phyloP scores from a whole-genome alignment of 2,797 vertebrate genomes.

The Pseudocheirus occidentalis region DNA sequence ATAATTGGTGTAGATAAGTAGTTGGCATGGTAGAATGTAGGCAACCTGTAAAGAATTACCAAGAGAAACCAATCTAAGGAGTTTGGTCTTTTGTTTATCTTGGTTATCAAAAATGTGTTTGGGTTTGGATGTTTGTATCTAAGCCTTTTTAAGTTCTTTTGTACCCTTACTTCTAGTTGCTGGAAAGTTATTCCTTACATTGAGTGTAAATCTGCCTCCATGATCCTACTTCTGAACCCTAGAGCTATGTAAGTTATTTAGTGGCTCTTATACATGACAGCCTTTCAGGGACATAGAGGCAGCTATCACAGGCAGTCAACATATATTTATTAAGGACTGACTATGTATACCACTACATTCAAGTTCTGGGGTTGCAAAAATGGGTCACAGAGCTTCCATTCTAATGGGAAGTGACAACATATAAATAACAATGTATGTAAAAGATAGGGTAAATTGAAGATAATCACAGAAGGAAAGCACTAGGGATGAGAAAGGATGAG shows the following conservation, averaged over 20 bases:
- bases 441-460: no score
- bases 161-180: background rate
- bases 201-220: background rate
- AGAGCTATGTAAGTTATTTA: background rate
- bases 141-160: background rate
- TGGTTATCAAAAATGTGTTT: background rate
- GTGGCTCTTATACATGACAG: background rate
- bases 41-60: background rate
- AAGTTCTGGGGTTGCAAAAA: background rate
- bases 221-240: background rate
- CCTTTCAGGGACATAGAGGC: background rate
- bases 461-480: no score
- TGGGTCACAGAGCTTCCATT: background rate
- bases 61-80: background rate
- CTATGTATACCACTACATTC: background rate
- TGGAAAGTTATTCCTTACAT: background rate
- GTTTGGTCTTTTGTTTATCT: no score
- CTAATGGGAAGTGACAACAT: no score
- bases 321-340: background rate
- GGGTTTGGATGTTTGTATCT: background rate
- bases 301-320: background rate
- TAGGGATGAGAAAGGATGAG: no score
- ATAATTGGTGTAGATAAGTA: background rate
- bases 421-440: no score
- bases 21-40: background rate